Evolutionary conservation across 2,797 vertebrate species (phyloP), one percentile per base, ranked within the genome.

Genomic region (Lagocephalus sceleratus): DNA sequence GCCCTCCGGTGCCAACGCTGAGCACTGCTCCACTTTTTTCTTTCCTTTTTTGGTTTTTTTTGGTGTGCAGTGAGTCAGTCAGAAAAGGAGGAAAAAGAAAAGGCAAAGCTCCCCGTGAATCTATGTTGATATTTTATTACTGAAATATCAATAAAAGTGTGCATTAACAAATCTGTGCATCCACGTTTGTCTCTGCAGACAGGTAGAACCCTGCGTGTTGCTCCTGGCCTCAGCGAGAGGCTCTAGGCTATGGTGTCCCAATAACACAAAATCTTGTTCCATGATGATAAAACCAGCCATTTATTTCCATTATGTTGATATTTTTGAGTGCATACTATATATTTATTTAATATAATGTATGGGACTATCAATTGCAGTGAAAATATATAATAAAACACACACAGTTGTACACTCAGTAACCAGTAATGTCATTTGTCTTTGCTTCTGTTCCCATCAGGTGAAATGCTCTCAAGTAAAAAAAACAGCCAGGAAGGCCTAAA

Each of bases 101-200:
- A 21, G 3, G 47, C 25, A 56, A 61, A 49, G 55, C 52, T 39
- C 53, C 2, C 0, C 0, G 3, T 25, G 53, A 23, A 51, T 32
- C 51, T 7, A 43, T 19, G 11, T 14, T 45, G 20, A 14, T 3
- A n/a, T 53, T 72, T 42, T 65, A 2, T 60, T 43, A 40, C 61
- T 29, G n/a, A 23, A 59, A 40, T 23, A 52, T 42, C 48, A 82
- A 60, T 78, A 70, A 81, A 84, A 63, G 22, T 40, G 16, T 39
- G 44, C 23, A 29, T 50, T 5, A 38, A 26, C 14, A 5, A 41
- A 43, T 54, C 20, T 2, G 3, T 29, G 48, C 64, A 47, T 54
- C 16, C 25, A 47, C 40, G 65, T 44, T 44, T 68, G 60, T 61
- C 60, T 62, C 54, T 52, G 23, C 38, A 61, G 52, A 25, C 8